A percentile compares a stretch with the other conserved stretches of the same genome.
Evolutionary conservation across 2,888 invertebrate genomes (phyloP).

Genomic region (Neria commutata): DNA sequence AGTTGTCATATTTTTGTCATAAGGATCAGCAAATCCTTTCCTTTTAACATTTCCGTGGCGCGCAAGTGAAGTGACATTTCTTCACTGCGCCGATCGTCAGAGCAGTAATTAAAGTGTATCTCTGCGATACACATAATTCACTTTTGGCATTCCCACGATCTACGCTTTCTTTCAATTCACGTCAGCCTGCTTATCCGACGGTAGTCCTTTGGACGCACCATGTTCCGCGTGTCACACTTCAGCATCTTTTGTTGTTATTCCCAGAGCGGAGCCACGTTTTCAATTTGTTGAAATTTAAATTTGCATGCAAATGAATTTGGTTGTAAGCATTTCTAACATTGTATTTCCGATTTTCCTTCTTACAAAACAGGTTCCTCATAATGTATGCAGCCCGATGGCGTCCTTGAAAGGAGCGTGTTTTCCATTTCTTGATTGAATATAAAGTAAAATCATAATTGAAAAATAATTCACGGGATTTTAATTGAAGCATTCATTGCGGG

Average conservation of each 20-base stretch:
- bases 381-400: neutral
- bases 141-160: conserved; percentile 1
- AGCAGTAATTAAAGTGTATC: too few species aligned
- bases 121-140: neutral
- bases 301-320: neutral
- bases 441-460: too few species aligned
- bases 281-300: neutral
- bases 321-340: neutral
- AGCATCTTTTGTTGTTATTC: neutral
- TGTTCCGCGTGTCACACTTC: neutral
- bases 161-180: neutral
- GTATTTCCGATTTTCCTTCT: neutral
- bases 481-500: too few species aligned
- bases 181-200: neutral
- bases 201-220: neutral
- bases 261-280: neutral
- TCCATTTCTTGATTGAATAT: too few species aligned
- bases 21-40: too few species aligned
- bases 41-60: too few species aligned
- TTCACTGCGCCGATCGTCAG: neutral
- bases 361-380: neutral
- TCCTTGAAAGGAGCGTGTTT: too few species aligned
- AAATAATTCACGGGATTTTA: too few species aligned
- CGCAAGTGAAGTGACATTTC: neutral
- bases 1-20: neutral